phyloP scores from a whole-genome alignment of 2,113 vertebrate species.

The Entelurus aequoreus region DNA sequence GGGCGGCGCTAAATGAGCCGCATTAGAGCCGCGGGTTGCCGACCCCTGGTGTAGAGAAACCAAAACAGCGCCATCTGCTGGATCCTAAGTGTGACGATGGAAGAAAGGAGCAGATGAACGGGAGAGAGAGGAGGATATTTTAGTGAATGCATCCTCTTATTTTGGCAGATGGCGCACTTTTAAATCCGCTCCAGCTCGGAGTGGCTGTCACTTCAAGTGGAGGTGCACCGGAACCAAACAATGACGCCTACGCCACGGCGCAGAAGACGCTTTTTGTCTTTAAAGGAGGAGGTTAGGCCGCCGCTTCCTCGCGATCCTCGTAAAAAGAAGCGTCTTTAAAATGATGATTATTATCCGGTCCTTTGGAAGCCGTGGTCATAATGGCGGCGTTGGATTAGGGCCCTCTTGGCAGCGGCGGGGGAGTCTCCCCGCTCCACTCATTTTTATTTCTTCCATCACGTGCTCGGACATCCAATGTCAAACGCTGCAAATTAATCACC shows the following conservation, averaged over 20 bases:
- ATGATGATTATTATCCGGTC: no score
- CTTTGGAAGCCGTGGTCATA: constrained; percentile 13
- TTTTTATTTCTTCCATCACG: constrained; percentile 25
- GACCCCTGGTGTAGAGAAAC: no score
- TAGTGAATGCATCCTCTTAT: constrained; percentile 24
- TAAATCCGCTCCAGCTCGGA: constrained; percentile 51
- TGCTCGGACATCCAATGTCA: constrained; percentile 37
- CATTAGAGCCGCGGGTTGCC: no score
- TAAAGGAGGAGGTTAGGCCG: constrained; percentile 29
- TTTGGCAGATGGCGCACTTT: constrained; percentile 41
- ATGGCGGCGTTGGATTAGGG: constrained; percentile 47
- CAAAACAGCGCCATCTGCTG: no score
- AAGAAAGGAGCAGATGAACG: constrained; percentile 18
- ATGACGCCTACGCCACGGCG: constrained; percentile 37
- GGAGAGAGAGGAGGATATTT: constrained; percentile 23
- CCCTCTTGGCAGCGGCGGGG: constrained; percentile 22
- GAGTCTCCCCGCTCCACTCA: constrained; percentile 39
- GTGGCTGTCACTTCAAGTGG: constrained; percentile 55
- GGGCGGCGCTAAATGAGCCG: no score
- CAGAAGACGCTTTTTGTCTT: constrained; percentile 40
- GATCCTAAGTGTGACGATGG: constrained; percentile 13
- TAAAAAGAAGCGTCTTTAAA: constrained; percentile 37
- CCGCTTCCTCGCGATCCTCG: constrained; percentile 30
- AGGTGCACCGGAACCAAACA: constrained; percentile 44
- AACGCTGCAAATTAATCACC: constrained; percentile 35